phyloP scores from a whole-genome alignment of 2,797 vertebrate genomes.

The Pseudochromis fuscus region DNA sequence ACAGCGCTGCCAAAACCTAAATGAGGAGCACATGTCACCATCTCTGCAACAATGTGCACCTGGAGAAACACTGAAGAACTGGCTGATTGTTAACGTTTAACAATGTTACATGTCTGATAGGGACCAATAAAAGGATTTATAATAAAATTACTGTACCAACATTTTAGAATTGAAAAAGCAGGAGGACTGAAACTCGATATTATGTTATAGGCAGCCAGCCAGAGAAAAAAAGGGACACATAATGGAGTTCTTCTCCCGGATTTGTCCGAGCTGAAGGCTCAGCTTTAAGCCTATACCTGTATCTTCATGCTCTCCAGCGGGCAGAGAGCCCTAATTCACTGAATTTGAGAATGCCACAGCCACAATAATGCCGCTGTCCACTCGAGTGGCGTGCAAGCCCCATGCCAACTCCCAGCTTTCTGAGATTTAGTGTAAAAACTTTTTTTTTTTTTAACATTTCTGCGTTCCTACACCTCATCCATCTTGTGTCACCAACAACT shows the following conservation, averaged over 20 bases:
- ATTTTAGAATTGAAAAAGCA: constrained; percentile 56
- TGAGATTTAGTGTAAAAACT: constrained; percentile 63
- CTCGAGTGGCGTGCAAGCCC: constrained; percentile 54
- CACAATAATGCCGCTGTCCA: constrained; percentile 72
- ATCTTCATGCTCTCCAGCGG: constrained; percentile 61
- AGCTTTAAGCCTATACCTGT: constrained; percentile 63
- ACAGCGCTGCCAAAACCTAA: constrained; percentile 53
- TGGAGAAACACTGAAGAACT: constrained; percentile 4
- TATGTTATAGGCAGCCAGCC: constrained; percentile 66
- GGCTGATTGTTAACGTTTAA: constrained; percentile 38
- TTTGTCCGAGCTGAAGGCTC: constrained; percentile 59
- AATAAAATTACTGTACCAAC: constrained; percentile 56
- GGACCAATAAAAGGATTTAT: constrained; percentile 48
- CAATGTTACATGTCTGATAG: constrained; percentile 38
- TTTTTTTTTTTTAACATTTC: constrained; percentile 50
- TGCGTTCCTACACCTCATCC: constrained; percentile 60
- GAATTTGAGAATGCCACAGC: constrained; percentile 78
- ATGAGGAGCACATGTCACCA: constrained; percentile 50
- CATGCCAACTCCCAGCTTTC: constrained; percentile 63
- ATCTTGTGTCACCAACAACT: constrained; percentile 68
- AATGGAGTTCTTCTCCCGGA: constrained; percentile 62
- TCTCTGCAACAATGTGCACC: constrained; percentile 16
- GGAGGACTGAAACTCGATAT: constrained; percentile 57
- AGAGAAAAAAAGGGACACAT: constrained; percentile 56
- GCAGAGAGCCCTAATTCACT: constrained; percentile 69